Evolutionary conservation across 2,113 vertebrate species (phyloP).

Genomic region (Oryzias javanicus): DNA sequence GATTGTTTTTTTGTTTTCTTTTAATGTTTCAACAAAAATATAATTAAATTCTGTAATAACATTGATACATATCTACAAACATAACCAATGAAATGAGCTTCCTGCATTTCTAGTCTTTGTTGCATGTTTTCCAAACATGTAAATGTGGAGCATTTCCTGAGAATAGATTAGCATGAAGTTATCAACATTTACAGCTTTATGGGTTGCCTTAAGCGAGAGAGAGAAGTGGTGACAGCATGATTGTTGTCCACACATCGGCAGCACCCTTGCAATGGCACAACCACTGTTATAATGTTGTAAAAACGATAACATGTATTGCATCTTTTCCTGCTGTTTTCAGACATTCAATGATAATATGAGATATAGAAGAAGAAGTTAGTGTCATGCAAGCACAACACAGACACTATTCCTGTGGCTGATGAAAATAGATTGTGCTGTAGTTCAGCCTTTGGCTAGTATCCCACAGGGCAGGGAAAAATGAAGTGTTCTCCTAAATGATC

Average conservation of each 20-base stretch:
- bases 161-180: background rate
- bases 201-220: background rate
- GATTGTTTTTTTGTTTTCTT: too few species aligned
- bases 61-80: too few species aligned
- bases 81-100: too few species aligned
- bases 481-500: conserved; percentile 43
- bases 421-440: conserved; percentile 32
- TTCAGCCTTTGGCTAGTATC: conserved; percentile 43
- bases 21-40: too few species aligned
- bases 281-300: conserved; percentile 3
- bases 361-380: conserved; percentile 25
- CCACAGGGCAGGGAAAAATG: conserved; percentile 43
- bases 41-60: too few species aligned
- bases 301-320: conserved; percentile 12
- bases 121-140: too few species aligned
- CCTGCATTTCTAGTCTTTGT: too few species aligned
- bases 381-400: conserved; percentile 21
- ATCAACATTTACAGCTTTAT: fast-evolving
- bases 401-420: conserved; percentile 36
- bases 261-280: conserved; percentile 7
- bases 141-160: too few species aligned
- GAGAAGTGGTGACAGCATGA: conserved; percentile 1
- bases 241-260: fast-evolving
- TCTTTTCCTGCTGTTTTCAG: conserved; percentile 16
- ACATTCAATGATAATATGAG: conserved; percentile 25